These are phyloP conservation scores for Hippocampus zosterae DNA, from an alignment of 2,113 vertebrate genomes.

Conservation along the genomic window DNA sequence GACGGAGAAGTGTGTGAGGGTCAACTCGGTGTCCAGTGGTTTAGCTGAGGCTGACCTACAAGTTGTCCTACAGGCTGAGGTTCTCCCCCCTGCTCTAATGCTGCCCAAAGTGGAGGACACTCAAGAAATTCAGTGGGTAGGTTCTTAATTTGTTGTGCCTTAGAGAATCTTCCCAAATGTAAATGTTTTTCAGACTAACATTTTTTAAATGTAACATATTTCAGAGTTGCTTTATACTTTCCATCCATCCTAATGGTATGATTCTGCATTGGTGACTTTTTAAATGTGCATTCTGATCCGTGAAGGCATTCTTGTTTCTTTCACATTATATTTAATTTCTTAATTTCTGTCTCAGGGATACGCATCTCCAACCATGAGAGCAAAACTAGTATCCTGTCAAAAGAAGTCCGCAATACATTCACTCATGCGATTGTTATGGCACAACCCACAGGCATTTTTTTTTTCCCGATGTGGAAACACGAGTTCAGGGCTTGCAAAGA, in stretches of 20 bases:
- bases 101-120: slow-evolving; percentile 88
- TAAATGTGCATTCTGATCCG: too few species aligned
- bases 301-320: too few species aligned
- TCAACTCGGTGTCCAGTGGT: slow-evolving; percentile 91
- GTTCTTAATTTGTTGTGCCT: slow-evolving; percentile 9
- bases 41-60: slow-evolving; percentile 85
- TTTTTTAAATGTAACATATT: not conserved
- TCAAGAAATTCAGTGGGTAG: slow-evolving; percentile 89
- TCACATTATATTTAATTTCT: too few species aligned
- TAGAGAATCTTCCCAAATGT: not conserved
- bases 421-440: not conserved
- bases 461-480: not conserved
- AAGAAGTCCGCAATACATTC: not conserved
- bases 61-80: slow-evolving; percentile 75
- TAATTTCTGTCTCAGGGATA: too few species aligned
- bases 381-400: too few species aligned
- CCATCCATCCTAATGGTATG: not conserved
- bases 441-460: not conserved
- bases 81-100: slow-evolving; percentile 90
- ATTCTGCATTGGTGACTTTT: too few species aligned
- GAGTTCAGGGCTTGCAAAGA: not conserved
- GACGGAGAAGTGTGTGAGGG: slow-evolving; percentile 88
- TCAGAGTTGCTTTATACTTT: too few species aligned
- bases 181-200: not conserved
- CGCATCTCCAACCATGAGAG: too few species aligned